Conservation (phyloP, 2,113 vertebrate species). For the Syngnathoides biaculeatus region DNA sequence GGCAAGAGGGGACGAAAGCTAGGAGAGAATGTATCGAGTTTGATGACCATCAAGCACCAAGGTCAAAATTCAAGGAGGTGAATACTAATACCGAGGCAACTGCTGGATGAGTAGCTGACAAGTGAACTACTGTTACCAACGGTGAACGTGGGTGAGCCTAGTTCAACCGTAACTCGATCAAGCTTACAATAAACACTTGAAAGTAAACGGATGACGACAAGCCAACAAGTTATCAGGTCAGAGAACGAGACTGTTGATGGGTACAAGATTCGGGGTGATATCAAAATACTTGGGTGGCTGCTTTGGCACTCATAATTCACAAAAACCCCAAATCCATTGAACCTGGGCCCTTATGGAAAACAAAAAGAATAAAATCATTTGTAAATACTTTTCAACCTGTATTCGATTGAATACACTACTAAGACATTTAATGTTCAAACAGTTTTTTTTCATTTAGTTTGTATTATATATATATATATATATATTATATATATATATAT, state of each 20-base stretch:
- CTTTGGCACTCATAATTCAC: not conserved
- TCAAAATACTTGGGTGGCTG: too few relatives aligned
- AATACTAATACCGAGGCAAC: slow-evolving; percentile 46
- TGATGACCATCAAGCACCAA: slow-evolving; percentile 1
- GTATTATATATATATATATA: too few relatives aligned
- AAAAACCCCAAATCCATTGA: too few relatives aligned
- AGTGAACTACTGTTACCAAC: slow-evolving; percentile 1
- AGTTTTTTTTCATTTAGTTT: too few relatives aligned
- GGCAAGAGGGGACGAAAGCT: not conserved
- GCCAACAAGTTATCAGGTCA: not conserved
- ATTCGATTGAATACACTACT: too few relatives aligned
- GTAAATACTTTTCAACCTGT: too few relatives aligned
- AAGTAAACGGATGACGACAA: slow-evolving; percentile 57
- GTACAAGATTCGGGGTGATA: too few relatives aligned
- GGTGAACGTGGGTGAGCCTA: slow-evolving; percentile 14
- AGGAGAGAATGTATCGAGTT: not conserved
- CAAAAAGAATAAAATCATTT: too few relatives aligned
- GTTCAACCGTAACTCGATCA: slow-evolving; percentile 55
- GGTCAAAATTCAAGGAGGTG: slow-evolving; percentile 9
- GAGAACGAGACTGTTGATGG: too few relatives aligned
- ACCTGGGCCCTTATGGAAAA: too few relatives aligned
- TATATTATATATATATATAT: too few relatives aligned
- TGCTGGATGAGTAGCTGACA: slow-evolving; percentile 38
- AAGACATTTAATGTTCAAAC: too few relatives aligned
- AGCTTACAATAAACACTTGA: slow-evolving; percentile 50